Conservation (phyloP, 2,888 invertebrate species). For the Sycophila texana region DNA sequence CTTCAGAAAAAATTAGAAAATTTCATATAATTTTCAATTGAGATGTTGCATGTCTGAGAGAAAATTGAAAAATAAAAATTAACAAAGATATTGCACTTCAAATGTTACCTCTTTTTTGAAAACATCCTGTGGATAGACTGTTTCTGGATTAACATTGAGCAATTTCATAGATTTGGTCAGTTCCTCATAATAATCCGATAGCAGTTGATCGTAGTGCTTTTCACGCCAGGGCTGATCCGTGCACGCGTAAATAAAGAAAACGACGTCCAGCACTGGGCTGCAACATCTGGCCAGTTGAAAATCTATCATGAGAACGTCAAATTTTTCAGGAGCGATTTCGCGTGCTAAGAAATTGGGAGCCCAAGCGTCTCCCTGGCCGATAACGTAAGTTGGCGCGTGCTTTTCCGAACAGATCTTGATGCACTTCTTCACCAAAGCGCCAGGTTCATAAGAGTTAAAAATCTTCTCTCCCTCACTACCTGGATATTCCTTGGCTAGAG, state of each 20-base stretch:
- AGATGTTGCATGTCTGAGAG: not conserved
- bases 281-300: slow-evolving; percentile 81
- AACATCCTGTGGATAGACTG: slow-evolving; percentile 77
- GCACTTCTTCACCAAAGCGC: slow-evolving; percentile 77
- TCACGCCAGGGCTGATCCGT: slow-evolving; percentile 79
- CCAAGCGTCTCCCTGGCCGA: slow-evolving; percentile 86
- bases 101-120: slow-evolving; percentile 76
- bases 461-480: slow-evolving; percentile 79
- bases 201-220: slow-evolving; percentile 78
- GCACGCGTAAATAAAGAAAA: slow-evolving; percentile 81
- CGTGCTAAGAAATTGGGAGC: slow-evolving; percentile 83
- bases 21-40: not conserved
- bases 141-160: slow-evolving; percentile 80
- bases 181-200: slow-evolving; percentile 80
- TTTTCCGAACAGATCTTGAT: slow-evolving; percentile 72
- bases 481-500: slow-evolving; percentile 81
- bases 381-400: slow-evolving; percentile 76
- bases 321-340: slow-evolving; percentile 63
- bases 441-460: slow-evolving; percentile 77
- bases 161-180: slow-evolving; percentile 78
- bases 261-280: slow-evolving; percentile 79
- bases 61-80: too few relatives aligned
- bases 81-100: too few relatives aligned
- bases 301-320: slow-evolving; percentile 80
- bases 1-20: too few relatives aligned